Percentiles rank a stretch among this genome's conserved stretches.
phyloP scores from a whole-genome alignment of 2,888 invertebrate genomes.

The Petrophora chlorosata region DNA sequence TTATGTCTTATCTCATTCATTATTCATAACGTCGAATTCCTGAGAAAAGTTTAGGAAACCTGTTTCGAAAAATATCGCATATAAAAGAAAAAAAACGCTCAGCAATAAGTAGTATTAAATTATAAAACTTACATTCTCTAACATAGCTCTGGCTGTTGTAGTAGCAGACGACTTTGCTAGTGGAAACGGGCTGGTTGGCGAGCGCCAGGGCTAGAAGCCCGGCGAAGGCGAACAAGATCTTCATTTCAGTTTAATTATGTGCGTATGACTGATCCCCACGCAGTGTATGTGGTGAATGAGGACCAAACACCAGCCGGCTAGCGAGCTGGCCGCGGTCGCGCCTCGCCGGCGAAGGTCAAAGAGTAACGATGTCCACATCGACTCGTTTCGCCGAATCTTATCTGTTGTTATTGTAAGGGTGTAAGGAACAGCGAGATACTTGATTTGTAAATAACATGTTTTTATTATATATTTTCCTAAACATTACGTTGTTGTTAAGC shows the following conservation, averaged over 20 bases:
- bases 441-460: too few relatives aligned
- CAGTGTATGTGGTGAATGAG: conserved; percentile 67
- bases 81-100: conserved; percentile 40
- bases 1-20: too few relatives aligned
- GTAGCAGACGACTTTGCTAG: conserved; percentile 87
- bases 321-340: conserved; percentile 43
- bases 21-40: too few relatives aligned
- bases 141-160: conserved; percentile 88
- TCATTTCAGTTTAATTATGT: conserved; percentile 50
- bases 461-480: neutral
- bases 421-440: conserved; percentile 10
- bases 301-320: conserved; percentile 36
- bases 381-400: conserved; percentile 52
- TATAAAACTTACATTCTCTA: conserved; percentile 85
- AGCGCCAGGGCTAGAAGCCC: conserved; percentile 61
- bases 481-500: neutral
- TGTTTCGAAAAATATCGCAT: neutral
- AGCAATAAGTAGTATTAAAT: conserved; percentile 44
- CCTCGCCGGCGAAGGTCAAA: conserved; percentile 52
- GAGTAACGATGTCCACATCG: conserved; percentile 57
- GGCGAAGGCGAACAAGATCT: conserved; percentile 56
- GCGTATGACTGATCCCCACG: conserved; percentile 62
- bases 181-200: conserved; percentile 64
- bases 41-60: neutral
- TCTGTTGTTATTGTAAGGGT: conserved; percentile 44